Conservation (phyloP, 2,797 vertebrate species). For the Acanthurus tractus region DNA sequence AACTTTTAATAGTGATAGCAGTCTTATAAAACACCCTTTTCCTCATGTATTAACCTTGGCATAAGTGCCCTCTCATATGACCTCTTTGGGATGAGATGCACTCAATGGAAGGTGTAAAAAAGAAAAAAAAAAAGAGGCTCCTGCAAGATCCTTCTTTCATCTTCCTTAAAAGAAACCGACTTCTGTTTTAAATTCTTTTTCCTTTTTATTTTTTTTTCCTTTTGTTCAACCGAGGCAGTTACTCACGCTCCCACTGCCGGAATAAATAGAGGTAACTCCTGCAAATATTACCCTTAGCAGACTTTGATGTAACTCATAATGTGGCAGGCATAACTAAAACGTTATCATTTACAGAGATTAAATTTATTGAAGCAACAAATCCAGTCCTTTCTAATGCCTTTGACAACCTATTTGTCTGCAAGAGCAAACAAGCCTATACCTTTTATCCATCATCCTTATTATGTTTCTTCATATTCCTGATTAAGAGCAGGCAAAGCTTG, state of each 20-base stretch:
- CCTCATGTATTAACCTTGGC: slow-evolving; percentile 38
- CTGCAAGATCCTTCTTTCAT: slow-evolving; percentile 57
- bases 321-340: slow-evolving; percentile 33
- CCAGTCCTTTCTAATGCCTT: slow-evolving; percentile 7
- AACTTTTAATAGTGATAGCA: slow-evolving; percentile 41
- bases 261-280: slow-evolving; percentile 25
- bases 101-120: slow-evolving; percentile 55
- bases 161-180: slow-evolving; percentile 31
- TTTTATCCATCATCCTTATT: slow-evolving; percentile 17
- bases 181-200: not conserved
- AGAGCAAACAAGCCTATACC: slow-evolving; percentile 8
- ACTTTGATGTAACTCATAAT: slow-evolving; percentile 22
- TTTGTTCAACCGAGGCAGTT: slow-evolving; percentile 34
- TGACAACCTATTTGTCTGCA: slow-evolving; percentile 17
- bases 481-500: not conserved
- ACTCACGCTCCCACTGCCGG: slow-evolving; percentile 11
- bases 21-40: slow-evolving; percentile 27
- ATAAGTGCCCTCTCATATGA: slow-evolving; percentile 37
- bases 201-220: not conserved
- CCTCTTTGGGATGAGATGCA: slow-evolving; percentile 22
- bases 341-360: slow-evolving; percentile 22
- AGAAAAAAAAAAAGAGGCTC: slow-evolving; percentile 6
- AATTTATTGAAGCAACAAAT: slow-evolving; percentile 24
- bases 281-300: slow-evolving; percentile 9
- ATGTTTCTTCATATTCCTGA: not conserved